Evolutionary conservation across 1,140 invertebrate species (phyloP).

Genomic region (Metopolophium dirhodum): DNA sequence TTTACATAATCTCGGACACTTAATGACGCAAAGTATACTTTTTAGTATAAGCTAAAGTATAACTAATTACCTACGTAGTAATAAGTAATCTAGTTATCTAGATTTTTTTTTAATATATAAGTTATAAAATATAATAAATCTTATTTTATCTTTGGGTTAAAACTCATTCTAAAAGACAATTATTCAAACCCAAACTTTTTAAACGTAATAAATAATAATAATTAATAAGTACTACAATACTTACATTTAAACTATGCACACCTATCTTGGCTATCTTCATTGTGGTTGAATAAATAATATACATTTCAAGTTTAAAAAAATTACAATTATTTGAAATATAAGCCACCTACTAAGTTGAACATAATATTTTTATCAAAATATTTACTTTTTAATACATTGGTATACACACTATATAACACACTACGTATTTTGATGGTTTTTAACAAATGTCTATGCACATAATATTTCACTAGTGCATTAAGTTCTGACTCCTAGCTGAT

Average conservation of each 20-base stretch:
- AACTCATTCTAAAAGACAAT: background rate
- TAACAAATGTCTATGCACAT: background rate
- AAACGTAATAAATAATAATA: background rate
- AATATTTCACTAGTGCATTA: background rate
- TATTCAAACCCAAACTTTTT: background rate
- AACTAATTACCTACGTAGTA: too few species aligned
- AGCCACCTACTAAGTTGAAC: background rate
- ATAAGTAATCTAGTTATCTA: background rate
- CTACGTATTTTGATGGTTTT: background rate
- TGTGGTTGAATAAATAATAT: background rate
- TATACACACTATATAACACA: too few species aligned
- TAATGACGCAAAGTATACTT: too few species aligned
- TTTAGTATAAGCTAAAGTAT: too few species aligned
- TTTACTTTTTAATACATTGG: background rate
- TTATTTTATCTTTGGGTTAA: background rate
- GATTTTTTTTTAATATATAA: background rate
- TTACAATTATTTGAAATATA: background rate
- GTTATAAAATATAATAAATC: background rate
- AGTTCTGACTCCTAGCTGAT: background rate
- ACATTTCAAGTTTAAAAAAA: background rate
- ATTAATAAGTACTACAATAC: too few species aligned
- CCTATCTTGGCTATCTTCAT: background rate
- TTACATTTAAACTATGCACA: background rate
- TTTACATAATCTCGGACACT: too few species aligned
- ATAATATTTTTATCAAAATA: background rate